Conservation (phyloP, 2,888 invertebrate genomes). For the Philhelius pedissequus region DNA sequence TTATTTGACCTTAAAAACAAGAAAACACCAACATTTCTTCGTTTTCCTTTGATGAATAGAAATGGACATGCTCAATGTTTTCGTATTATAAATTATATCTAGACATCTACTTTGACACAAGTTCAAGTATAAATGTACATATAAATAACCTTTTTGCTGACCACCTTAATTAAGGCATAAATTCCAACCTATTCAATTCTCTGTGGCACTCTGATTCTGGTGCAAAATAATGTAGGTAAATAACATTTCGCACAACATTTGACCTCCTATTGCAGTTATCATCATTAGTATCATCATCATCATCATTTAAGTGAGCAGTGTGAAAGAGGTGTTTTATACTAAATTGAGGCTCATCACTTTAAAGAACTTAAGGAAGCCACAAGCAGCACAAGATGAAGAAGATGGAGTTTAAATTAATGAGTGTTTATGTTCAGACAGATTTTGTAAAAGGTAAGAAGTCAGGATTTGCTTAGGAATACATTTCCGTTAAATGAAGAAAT, state of each 20-base stretch:
- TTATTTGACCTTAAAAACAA: neutral
- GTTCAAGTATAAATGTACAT: neutral
- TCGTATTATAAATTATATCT: neutral
- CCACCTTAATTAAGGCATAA: conserved; percentile 59
- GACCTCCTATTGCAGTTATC: conserved; percentile 53
- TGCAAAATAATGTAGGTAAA: conserved; percentile 6
- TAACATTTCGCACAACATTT: conserved; percentile 61
- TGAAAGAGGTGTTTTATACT: neutral
- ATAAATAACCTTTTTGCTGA: conserved; percentile 1
- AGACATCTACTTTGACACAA: neutral
- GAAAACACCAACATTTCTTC: conserved; percentile 2
- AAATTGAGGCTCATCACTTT: conserved; percentile 40
- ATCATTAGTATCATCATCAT: conserved; percentile 14
- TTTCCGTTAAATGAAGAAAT: neutral
- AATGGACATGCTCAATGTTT: conserved; percentile 41
- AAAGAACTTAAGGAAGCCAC: conserved; percentile 44
- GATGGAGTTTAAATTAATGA: conserved; percentile 36
- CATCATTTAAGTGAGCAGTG: neutral
- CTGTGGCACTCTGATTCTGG: conserved; percentile 5
- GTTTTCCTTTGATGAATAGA: conserved; percentile 31
- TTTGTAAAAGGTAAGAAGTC: neutral
- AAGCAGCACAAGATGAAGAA: conserved; percentile 17
- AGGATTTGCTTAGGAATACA: neutral
- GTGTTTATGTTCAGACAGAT: neutral
- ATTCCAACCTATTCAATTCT: conserved; percentile 38